These are phyloP conservation scores for Callaeas wilsoni DNA, from an alignment of 2,113 vertebrate genomes.

Conservation along the genomic window DNA sequence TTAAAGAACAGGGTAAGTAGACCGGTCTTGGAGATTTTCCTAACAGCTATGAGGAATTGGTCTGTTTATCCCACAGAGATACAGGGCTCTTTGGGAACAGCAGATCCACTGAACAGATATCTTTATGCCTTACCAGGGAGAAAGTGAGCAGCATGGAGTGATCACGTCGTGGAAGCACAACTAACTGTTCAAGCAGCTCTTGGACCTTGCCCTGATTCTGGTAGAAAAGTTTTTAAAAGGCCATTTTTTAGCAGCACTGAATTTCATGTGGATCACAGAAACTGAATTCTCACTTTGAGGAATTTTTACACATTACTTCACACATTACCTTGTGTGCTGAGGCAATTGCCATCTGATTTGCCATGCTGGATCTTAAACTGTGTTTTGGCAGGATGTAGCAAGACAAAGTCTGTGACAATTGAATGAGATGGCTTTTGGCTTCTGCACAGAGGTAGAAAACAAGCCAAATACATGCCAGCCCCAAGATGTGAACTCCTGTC, in stretches of 20 bases:
- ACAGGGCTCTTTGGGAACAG: background rate
- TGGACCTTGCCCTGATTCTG: background rate
- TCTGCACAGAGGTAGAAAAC: background rate
- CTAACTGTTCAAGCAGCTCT: background rate
- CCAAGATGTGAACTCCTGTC: background rate
- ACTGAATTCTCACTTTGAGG: background rate
- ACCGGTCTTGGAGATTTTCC: background rate
- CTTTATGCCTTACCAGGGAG: background rate
- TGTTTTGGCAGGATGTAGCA: background rate
- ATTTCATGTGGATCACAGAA: background rate
- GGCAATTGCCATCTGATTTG: background rate
- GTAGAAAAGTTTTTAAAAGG: background rate
- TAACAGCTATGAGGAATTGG: rapidly evolving
- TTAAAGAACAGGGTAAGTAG: background rate
- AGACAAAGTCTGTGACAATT: background rate
- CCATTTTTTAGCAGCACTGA: background rate
- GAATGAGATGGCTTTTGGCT: background rate
- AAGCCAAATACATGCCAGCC: background rate
- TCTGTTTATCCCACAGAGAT: background rate
- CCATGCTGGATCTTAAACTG: background rate
- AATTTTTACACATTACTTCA: background rate
- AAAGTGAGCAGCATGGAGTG: background rate
- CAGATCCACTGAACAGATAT: rapidly evolving
- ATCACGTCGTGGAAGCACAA: background rate
- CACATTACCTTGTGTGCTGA: background rate